Percentiles rank a stretch among this genome's conserved stretches.
These are phyloP conservation scores for Patiria miniata DNA, from an alignment of 35 echinoderm and acorn worm species.

Conservation along the genomic window DNA sequence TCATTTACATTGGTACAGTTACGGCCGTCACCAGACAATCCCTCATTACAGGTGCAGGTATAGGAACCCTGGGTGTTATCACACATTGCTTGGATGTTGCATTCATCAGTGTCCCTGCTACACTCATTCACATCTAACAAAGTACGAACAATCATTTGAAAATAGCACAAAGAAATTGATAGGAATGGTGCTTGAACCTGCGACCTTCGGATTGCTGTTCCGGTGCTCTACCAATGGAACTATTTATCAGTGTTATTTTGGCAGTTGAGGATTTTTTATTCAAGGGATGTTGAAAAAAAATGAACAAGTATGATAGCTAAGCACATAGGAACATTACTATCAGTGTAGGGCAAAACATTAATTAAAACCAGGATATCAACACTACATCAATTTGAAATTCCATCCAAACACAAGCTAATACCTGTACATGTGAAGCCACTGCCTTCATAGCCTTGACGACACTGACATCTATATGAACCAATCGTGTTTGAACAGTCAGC, in stretches of 20 bases:
- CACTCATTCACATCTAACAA: slow-evolving; percentile 13
- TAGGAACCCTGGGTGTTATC: slow-evolving; percentile 55
- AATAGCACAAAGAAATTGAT: neutral
- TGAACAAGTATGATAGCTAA: neutral
- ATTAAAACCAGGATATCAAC: no score
- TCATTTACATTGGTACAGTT: neutral
- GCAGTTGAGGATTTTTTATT: neutral
- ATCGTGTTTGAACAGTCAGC: slow-evolving; percentile 40
- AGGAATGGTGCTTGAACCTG: no score
- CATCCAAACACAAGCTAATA: neutral
- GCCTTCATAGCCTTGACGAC: slow-evolving; percentile 17
- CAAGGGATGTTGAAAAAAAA: neutral
- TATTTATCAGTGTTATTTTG: neutral
- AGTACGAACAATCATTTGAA: no score
- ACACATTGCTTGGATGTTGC: slow-evolving; percentile 15
- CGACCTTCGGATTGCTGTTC: no score
- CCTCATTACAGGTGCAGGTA: slow-evolving; percentile 54
- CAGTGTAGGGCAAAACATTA: neutral
- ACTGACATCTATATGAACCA: slow-evolving; percentile 21
- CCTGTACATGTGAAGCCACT: neutral
- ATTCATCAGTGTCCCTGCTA: neutral
- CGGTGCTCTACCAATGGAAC: neutral
- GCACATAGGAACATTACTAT: neutral
- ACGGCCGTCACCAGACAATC: slow-evolving; percentile 57
- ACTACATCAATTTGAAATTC: neutral